Evolutionary conservation across 2,888 invertebrate genomes (phyloP).

Genomic region (Acrobasis repandana): DNA sequence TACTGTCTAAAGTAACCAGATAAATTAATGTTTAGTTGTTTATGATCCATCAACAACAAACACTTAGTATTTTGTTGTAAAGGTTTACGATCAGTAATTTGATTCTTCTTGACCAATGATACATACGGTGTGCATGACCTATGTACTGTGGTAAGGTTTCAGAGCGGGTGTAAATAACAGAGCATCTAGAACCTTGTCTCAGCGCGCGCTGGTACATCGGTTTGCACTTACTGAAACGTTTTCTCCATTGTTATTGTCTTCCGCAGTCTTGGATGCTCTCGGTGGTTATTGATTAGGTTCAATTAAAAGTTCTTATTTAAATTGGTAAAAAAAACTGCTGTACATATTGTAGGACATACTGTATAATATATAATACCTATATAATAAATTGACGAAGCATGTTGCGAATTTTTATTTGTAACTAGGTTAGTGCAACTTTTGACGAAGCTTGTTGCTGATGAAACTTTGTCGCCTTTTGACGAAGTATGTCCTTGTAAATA

Average conservation of each 20-base stretch:
- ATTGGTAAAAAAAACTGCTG: background rate
- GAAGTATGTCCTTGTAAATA: too few species aligned
- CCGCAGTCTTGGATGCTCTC: slow-evolving; percentile 17
- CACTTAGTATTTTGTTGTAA: background rate
- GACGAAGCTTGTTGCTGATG: too few species aligned
- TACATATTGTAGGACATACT: background rate
- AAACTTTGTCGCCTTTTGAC: too few species aligned
- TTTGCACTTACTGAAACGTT: slow-evolving; percentile 49
- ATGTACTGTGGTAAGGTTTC: slow-evolving; percentile 15
- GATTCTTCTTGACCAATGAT: background rate
- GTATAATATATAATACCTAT: too few species aligned
- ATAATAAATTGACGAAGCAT: too few species aligned
- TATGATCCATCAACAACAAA: background rate
- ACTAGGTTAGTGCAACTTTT: too few species aligned
- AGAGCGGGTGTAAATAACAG: slow-evolving; percentile 25
- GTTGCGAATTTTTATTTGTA: too few species aligned
- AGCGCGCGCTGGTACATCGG: slow-evolving; percentile 42
- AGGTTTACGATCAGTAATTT: background rate
- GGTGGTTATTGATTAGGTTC: slow-evolving; percentile 12
- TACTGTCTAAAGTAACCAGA: background rate
- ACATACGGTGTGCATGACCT: slow-evolving; percentile 1
- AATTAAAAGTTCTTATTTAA: slow-evolving; percentile 5
- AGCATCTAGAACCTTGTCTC: slow-evolving; percentile 39
- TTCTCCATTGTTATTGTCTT: slow-evolving; percentile 28
- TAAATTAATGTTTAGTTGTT: background rate